Base-by-base conservation (phyloP, 2,113 vertebrate species). In the Falco punctatus region DNA sequence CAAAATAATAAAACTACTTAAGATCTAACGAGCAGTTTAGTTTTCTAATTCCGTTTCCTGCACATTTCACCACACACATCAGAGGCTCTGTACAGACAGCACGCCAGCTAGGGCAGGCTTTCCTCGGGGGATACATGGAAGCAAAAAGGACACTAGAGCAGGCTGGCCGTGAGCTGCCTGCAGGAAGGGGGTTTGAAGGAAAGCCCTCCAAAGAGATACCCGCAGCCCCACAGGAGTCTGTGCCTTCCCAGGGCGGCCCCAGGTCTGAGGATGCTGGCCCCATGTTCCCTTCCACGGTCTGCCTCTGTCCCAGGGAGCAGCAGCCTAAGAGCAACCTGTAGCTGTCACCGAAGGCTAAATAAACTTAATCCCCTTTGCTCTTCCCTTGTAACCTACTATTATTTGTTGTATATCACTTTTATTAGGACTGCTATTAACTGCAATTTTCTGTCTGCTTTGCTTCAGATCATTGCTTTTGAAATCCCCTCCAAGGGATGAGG, bases 191-290 rank as follows among this genome's bases (percentile, higher is more conserved):
- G 15, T 81, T 65, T 40, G 23, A 65, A 64, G 81, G 57, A 69
- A 18, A 84, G 51, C 28, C 35, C 69, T 66, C 59, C 77, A 52
- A 81, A 66, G 35, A 77, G 46, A 33, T 3, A 13, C 21, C 7
- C 46, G 73, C 8, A 73, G 27, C 54, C 5, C 1, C 20, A n/a
- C 0, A 0, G 17, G 22, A 44, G 44, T 5, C 35, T 67, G 28
- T 27, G 48, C 30, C 59, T 40, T 73, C 51, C 59, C 3, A 3
- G 44, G 26, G 71, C 30, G 79, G 46, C 40, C 1, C 8, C 10
- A 4, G 12, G 11, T 7, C 51, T 18, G 26, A 58, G 33, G 33
- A 23, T 4, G 5, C 21, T 27, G 32, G 13, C 2, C 1, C 8
- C 2, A 0, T 0, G 2, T 49, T 79, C 44, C 48, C 28, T 42